Percentiles rank a stretch among this genome's conserved stretches.
phyloP scores from a whole-genome alignment of 2,113 vertebrate genomes.

The Chaenogobius annularis region DNA sequence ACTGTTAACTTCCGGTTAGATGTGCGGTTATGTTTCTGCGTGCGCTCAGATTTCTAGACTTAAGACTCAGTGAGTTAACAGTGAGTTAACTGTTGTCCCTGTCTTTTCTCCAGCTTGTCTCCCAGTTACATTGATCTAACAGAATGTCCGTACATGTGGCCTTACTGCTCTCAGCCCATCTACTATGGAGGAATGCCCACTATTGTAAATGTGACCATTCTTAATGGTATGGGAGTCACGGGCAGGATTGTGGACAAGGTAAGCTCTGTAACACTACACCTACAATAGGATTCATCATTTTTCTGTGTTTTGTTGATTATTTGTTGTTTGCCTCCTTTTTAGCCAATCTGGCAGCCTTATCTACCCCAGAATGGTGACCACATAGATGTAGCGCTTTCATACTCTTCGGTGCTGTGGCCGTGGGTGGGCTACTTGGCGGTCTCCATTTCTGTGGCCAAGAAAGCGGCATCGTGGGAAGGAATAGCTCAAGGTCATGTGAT shows the following conservation, averaged over 20 bases:
- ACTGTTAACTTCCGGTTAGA: no score
- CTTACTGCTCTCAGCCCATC: slow-evolving; percentile 98
- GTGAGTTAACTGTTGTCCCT: background rate
- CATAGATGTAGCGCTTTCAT: slow-evolving; percentile 94
- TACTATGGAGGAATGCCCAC: slow-evolving; percentile 99
- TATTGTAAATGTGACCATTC: slow-evolving; percentile 95
- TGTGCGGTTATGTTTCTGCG: no score
- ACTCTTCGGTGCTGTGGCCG: slow-evolving; percentile 92
- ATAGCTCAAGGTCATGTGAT: slow-evolving; percentile 95
- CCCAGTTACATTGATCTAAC: slow-evolving; percentile 98
- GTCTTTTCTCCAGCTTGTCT: slow-evolving; percentile 80
- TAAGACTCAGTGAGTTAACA: no score
- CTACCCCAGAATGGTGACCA: slow-evolving; percentile 95
- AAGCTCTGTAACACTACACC: slow-evolving; percentile 8
- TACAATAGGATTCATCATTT: background rate
- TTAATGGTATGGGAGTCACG: slow-evolving; percentile 98
- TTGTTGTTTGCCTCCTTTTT: slow-evolving; percentile 15
- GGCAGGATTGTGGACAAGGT: slow-evolving; percentile 97
- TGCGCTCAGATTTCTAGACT: no score
- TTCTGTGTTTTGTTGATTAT: background rate
- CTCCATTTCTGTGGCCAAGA: slow-evolving; percentile 97
- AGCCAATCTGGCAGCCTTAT: slow-evolving; percentile 99
- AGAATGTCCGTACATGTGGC: slow-evolving; percentile 99
- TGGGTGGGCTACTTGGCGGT: slow-evolving; percentile 98
- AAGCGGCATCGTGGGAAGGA: slow-evolving; percentile 95